Conservation (phyloP, 2,113 vertebrate species). For the Tympanuchus pallidicinctus region DNA sequence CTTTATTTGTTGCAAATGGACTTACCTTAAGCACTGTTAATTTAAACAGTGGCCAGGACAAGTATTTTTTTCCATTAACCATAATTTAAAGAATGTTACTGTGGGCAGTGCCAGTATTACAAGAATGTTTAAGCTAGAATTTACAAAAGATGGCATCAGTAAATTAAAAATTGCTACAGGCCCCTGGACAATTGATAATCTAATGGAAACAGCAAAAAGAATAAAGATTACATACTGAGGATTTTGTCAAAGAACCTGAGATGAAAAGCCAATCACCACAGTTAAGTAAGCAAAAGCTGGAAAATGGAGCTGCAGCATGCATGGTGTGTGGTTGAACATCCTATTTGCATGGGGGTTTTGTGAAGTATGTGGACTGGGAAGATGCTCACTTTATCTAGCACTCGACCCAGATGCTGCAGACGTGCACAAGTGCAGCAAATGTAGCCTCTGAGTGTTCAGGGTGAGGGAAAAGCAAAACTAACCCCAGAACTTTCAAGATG, state of each 20-base stretch:
- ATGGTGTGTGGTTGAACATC: neutral
- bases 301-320: neutral
- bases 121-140: neutral
- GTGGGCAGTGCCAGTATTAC: neutral
- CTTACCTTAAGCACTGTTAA: neutral
- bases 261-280: neutral
- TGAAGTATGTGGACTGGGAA: neutral
- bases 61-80: neutral
- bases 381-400: neutral
- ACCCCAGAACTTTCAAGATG: neutral
- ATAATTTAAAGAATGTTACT: neutral
- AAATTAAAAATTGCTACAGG: neutral
- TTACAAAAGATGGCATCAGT: neutral
- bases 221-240: neutral
- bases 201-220: neutral
- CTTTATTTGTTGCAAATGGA: neutral
- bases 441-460: neutral
- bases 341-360: neutral
- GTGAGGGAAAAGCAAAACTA: accelerated
- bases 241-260: neutral
- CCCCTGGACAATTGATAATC: neutral
- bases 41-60: neutral
- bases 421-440: neutral
- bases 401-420: neutral
- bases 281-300: neutral